Conservation (phyloP, 1,140 invertebrate species). For the Protaetia brevitarsis region DNA sequence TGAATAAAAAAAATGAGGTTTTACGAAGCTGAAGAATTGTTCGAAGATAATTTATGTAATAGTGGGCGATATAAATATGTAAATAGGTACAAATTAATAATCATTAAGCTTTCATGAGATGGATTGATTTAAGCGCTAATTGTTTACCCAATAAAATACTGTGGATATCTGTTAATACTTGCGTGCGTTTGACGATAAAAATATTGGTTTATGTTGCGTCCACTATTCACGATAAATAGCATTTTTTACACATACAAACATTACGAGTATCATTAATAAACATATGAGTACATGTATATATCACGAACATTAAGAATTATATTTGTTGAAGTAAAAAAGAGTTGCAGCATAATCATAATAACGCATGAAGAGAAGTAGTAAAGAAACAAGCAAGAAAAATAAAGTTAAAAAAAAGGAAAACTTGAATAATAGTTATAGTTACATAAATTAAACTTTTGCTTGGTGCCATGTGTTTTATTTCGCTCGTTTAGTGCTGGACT, state of each 20-base stretch:
- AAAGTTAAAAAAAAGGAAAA: neutral
- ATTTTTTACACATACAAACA: too few relatives aligned
- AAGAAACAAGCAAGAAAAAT: neutral
- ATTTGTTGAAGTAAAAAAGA: neutral
- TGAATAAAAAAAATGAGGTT: too few relatives aligned
- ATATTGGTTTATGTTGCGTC: neutral
- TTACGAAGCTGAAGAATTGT: too few relatives aligned
- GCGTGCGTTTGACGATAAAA: neutral
- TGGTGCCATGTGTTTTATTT: conserved; percentile 10
- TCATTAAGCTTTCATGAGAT: neutral
- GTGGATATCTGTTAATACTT: neutral
- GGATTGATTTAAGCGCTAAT: neutral
- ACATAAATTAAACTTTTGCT: neutral
- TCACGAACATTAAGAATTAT: too few relatives aligned
- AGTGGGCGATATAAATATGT: neutral
- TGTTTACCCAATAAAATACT: neutral
- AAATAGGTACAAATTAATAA: neutral
- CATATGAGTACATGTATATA: too few relatives aligned
- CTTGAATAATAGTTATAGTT: conserved; percentile 13
- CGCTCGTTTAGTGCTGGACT: neutral
- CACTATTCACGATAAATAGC: too few relatives aligned
- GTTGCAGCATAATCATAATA: neutral
- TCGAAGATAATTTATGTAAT: neutral
- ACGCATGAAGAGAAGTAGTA: too few relatives aligned
- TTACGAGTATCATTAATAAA: too few relatives aligned